These are phyloP conservation scores for Mus caroli DNA, from an alignment of 2,797 vertebrate genomes.

Conservation along the genomic window DNA sequence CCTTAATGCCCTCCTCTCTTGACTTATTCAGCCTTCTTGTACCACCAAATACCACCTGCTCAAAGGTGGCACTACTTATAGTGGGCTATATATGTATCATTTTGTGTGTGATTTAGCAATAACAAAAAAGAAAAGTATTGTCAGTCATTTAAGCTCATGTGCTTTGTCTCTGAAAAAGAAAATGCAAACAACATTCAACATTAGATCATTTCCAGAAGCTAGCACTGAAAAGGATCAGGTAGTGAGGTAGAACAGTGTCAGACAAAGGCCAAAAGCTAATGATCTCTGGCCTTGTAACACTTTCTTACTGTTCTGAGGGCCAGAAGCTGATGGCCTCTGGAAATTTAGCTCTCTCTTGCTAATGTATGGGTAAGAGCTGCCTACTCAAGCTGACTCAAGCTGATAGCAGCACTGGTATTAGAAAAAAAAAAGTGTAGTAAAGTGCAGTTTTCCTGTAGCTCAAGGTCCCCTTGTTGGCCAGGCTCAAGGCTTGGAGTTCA, in stretches of 20 bases:
- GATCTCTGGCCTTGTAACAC: background rate
- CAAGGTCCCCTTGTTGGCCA: background rate
- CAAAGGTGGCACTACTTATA: background rate
- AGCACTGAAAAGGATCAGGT: background rate
- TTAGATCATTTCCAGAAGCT: background rate
- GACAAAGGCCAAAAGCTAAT: background rate
- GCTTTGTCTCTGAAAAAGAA: background rate
- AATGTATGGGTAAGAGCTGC: background rate
- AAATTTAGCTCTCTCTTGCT: background rate
- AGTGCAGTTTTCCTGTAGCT: background rate
- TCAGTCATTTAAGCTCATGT: background rate
- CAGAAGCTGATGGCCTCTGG: background rate
- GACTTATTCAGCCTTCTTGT: background rate
- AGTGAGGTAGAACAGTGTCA: background rate
- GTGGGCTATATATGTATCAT: background rate
- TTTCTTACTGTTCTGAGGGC: background rate
- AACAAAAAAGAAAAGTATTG: background rate
- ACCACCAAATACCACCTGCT: background rate
- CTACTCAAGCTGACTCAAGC: background rate
- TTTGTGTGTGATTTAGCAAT: constrained; percentile 5
- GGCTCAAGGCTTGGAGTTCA: background rate
- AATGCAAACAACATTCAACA: background rate
- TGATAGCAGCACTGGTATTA: background rate
- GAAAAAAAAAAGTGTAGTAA: background rate
- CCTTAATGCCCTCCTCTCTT: background rate